Evolutionary conservation across 2,797 vertebrate species (phyloP).

Genomic region (Phoxinus dragarum): DNA sequence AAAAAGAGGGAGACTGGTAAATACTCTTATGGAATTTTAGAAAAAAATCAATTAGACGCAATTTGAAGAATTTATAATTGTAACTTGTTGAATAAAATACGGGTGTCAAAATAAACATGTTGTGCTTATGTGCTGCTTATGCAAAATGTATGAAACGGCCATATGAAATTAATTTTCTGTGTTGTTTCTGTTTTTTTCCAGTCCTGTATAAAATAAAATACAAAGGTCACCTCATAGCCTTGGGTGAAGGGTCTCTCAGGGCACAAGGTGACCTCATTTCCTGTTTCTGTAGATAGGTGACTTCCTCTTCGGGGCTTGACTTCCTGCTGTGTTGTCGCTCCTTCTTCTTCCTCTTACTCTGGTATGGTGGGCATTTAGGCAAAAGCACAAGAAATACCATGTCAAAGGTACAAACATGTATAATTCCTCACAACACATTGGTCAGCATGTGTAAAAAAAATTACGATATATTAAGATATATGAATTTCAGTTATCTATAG

Average conservation of each 20-base stretch:
- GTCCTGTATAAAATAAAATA: not conserved
- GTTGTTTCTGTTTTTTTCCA: not conserved
- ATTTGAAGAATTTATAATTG: not conserved
- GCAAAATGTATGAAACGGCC: not conserved
- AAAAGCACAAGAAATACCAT: not conserved
- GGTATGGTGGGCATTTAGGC: slow-evolving; percentile 61
- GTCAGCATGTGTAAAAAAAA: not conserved
- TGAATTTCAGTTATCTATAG: too few species aligned
- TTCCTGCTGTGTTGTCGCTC: slow-evolving; percentile 66
- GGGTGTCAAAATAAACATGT: not conserved
- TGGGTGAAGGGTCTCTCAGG: slow-evolving; percentile 59
- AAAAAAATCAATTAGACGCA: not conserved
- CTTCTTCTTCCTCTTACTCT: slow-evolving; percentile 81
- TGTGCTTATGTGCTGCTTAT: too few species aligned
- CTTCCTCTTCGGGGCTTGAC: slow-evolving; percentile 42
- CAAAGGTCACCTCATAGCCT: slow-evolving; percentile 40
- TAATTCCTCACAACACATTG: slow-evolving; percentile 20
- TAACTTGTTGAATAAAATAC: not conserved
- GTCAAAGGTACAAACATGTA: slow-evolving; percentile 13
- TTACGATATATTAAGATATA: too few species aligned
- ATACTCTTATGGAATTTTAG: not conserved
- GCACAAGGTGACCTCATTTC: slow-evolving; percentile 65
- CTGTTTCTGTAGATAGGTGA: slow-evolving; percentile 57
- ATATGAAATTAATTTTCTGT: not conserved
- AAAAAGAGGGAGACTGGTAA: not conserved